Evolutionary conservation across 53 echinoderm and acorn worm genomes (phyloP).

Genomic region (Glandiceps talaboti): DNA sequence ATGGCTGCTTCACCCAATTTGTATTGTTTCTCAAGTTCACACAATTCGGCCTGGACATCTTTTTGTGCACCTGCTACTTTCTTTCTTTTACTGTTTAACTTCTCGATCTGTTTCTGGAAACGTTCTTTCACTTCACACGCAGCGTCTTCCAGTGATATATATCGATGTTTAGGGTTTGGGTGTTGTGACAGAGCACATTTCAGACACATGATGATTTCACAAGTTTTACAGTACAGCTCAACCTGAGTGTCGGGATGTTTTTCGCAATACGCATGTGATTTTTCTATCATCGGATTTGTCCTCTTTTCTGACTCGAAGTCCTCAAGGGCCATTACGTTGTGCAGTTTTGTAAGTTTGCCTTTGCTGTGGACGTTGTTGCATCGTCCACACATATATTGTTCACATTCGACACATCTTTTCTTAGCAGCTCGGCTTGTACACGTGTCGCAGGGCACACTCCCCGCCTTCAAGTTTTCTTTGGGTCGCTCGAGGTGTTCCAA

Average conservation of each 20-base stretch:
- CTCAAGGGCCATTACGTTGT: not conserved
- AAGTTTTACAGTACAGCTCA: not conserved
- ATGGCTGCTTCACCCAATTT: not conserved
- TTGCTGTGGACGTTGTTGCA: not conserved
- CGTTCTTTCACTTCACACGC: not conserved
- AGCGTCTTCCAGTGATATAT: not conserved
- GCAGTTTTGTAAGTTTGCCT: not conserved
- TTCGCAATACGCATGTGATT: not conserved
- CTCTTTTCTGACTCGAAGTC: not conserved
- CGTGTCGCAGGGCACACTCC: no score
- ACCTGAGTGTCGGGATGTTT: not conserved
- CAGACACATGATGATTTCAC: not conserved
- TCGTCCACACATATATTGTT: not conserved
- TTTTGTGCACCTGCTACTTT: not conserved
- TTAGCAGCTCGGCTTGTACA: not conserved
- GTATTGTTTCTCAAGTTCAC: not conserved
- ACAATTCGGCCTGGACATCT: not conserved
- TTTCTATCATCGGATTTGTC: not conserved
- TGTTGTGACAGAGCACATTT: not conserved
- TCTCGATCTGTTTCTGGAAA: no score
- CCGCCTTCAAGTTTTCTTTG: no score
- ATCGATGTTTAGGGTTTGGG: not conserved
- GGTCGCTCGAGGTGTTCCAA: no score
- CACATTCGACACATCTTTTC: not conserved
- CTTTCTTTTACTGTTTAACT: no score